phyloP scores from a whole-genome alignment of 1,140 invertebrate genomes.

The Limonius californicus region DNA sequence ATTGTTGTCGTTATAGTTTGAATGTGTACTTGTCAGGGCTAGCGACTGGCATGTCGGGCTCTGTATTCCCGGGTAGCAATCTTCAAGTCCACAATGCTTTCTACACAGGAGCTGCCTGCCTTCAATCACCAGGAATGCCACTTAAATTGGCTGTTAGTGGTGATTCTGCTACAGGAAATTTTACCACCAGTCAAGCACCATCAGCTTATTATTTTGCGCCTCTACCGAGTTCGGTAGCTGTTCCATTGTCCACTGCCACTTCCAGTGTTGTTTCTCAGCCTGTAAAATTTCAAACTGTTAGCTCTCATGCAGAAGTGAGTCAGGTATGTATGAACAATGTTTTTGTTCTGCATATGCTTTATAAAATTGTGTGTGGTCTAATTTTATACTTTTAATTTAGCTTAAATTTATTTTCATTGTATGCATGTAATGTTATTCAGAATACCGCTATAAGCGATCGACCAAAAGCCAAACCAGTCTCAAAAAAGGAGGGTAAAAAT shows the following conservation, averaged over 20 bases:
- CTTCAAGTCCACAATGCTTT: conserved; percentile 40
- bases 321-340: conserved; percentile 41
- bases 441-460: conserved; percentile 74
- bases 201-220: conserved; percentile 42
- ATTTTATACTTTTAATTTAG: too few species aligned
- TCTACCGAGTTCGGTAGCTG: conserved; percentile 27
- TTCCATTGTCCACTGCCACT: conserved; percentile 32
- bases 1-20: too few species aligned
- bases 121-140: conserved; percentile 32
- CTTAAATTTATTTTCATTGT: too few species aligned
- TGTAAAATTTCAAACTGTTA: conserved; percentile 41
- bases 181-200: conserved; percentile 30
- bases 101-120: conserved; percentile 35
- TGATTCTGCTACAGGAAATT: conserved; percentile 27
- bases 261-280: conserved; percentile 37
- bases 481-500: conserved; percentile 71
- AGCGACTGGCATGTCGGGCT: conserved; percentile 32
- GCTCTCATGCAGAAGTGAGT: conserved; percentile 47
- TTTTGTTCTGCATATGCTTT: neutral
- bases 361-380: too few species aligned
- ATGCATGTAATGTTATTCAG: too few species aligned
- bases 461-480: conserved; percentile 73
- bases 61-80: conserved; percentile 34
- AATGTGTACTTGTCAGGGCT: too few species aligned
- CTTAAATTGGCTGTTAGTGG: conserved; percentile 28